phyloP scores from a whole-genome alignment of 2,888 invertebrate genomes.

The Perizoma flavofasciatum region DNA sequence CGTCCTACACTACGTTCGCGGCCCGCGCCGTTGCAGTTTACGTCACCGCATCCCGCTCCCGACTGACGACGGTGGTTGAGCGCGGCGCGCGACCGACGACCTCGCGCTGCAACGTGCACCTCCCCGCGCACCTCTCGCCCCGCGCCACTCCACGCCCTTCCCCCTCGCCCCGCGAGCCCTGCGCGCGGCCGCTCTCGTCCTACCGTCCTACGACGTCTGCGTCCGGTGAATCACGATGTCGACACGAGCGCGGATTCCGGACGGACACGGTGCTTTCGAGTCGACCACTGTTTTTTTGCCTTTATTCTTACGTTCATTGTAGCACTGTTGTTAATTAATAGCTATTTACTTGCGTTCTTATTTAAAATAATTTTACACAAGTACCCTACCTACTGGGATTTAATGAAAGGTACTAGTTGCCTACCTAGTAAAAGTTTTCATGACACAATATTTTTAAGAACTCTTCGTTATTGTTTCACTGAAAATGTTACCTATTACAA shows the following conservation, averaged over 20 bases:
- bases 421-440: too few species aligned
- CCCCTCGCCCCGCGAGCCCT: slow-evolving; percentile 50
- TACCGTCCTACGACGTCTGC: slow-evolving; percentile 69
- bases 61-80: slow-evolving; percentile 61
- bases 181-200: slow-evolving; percentile 44
- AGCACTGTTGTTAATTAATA: too few species aligned
- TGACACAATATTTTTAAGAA: too few species aligned
- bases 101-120: slow-evolving; percentile 82
- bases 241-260: slow-evolving; percentile 46
- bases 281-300: slow-evolving; percentile 9
- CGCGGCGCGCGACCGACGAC: slow-evolving; percentile 78
- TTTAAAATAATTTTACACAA: too few species aligned
- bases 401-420: too few species aligned
- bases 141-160: slow-evolving; percentile 57
- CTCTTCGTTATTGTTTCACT: too few species aligned
- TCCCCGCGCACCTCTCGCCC: slow-evolving; percentile 63
- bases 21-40: slow-evolving; percentile 82
- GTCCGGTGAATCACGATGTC: slow-evolving; percentile 68
- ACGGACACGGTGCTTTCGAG: slow-evolving; percentile 20
- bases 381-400: too few species aligned
- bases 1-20: slow-evolving; percentile 81
- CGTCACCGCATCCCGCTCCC: slow-evolving; percentile 84
- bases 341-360: too few species aligned
- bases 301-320: slow-evolving; percentile 1
- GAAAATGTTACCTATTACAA: too few species aligned